Evolutionary conservation across 92 coral and sea anemone genomes (phyloP), one percentile per base, ranked within the genome.

Genomic region (Epizoanthus illoricatus): DNA sequence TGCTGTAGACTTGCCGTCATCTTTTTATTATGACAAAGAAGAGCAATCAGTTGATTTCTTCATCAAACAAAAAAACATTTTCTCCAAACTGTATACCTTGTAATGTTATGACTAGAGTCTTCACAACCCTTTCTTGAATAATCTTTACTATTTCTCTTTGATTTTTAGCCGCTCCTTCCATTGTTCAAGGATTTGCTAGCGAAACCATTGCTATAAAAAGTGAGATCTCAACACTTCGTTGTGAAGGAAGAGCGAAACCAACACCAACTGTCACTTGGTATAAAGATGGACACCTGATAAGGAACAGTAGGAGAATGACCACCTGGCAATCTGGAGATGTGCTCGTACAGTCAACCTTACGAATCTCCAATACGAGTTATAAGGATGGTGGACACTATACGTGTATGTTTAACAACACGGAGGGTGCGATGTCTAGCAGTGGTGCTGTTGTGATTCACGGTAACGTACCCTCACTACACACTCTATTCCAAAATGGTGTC

Each of bases 181-280:
- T 42, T 15, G 10, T 18, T 36, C 73, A 40, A 69, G 54, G 54
- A 69, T 10, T 69, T 69, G 5, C 73, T 19, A 69, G 73, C 52
- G 18, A 40, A 18, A 47, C 36, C 1, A 23, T 13, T 36, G 20
- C 24, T 4, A 69, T 40, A 7, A 69, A 17, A 21, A 69, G 41
- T 21, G 41, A 24, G 24, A 16, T 17, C 2, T 69, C 52, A 39
- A 75, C 28, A 75, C 20, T 75, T 15, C 56, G 40, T 7, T 75
- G 81, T 75, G 68, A 60, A 17, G 81, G 55, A 75, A 36, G 36
- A 5, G 81, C 81, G 24, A 75, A 75, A 19, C 81, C 81, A 1
- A 75, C 8, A 1, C 54, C 81, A 59, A 60, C 23, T 21, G 81
- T 33, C 5, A 17, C 52, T 3, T 75, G 81, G 81, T 75, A 75